Conservation (phyloP, 2,113 vertebrate species). For the Microtus pennsylvanicus region DNA sequence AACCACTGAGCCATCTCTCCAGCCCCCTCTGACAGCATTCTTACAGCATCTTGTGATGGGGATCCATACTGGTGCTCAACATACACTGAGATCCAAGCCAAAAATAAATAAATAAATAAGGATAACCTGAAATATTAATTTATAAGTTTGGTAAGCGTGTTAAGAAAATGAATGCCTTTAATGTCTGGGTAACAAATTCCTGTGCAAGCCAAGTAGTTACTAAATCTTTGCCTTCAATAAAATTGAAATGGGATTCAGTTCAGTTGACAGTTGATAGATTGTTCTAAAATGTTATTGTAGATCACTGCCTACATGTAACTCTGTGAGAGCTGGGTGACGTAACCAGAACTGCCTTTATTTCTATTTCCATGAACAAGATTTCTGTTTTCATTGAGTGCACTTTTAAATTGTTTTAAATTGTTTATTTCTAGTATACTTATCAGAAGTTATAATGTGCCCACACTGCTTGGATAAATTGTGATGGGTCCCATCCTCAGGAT, state of each 20-base stretch:
- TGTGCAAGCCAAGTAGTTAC: background rate
- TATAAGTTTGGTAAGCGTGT: background rate
- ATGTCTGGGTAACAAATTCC: background rate
- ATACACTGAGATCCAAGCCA: background rate
- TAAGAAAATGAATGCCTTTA: constrained; percentile 12
- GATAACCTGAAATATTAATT: background rate
- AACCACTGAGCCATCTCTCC: no score
- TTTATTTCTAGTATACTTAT: background rate
- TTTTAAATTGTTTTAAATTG: background rate
- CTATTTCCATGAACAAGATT: background rate
- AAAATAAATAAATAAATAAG: background rate
- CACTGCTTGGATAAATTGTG: background rate
- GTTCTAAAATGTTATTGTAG: background rate
- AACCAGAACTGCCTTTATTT: background rate
- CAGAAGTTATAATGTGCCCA: background rate
- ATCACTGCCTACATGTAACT: background rate
- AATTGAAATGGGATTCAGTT: background rate
- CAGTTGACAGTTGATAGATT: background rate
- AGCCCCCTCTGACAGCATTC: background rate
- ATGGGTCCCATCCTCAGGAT: background rate
- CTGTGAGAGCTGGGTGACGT: background rate
- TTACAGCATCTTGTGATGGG: background rate
- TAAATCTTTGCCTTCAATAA: constrained; percentile 17
- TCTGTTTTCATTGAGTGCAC: constrained; percentile 29
- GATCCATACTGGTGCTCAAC: background rate